A percentile compares a stretch with the other conserved stretches of the same genome.
Evolutionary conservation across 2,113 vertebrate genomes (phyloP).

Genomic region (Cacatua alba): DNA sequence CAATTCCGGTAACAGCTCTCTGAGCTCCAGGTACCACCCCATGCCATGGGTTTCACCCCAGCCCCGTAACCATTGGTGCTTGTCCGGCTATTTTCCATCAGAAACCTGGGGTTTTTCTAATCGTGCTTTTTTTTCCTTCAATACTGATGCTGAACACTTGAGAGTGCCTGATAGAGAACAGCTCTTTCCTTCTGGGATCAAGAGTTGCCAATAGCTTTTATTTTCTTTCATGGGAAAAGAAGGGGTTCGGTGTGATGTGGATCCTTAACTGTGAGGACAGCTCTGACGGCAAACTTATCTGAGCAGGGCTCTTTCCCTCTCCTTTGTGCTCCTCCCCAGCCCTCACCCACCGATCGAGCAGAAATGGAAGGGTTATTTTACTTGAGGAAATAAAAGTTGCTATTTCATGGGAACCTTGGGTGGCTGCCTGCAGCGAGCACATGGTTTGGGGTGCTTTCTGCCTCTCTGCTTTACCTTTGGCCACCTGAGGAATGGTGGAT

Average conservation of each 20-base stretch:
- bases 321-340: not conserved
- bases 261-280: not conserved
- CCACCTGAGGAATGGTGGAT: not conserved
- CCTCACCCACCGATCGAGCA: not conserved
- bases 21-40: not conserved
- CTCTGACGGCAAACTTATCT: not conserved
- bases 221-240: slow-evolving; percentile 19
- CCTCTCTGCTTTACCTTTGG: not conserved
- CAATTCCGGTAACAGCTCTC: not conserved
- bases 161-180: slow-evolving; percentile 55
- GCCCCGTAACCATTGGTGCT: not conserved
- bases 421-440: not conserved
- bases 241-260: not conserved
- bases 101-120: slow-evolving; percentile 29
- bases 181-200: slow-evolving; percentile 25
- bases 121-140: not conserved
- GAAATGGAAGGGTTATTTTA: slow-evolving; percentile 63
- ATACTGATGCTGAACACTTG: not conserved
- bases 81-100: not conserved
- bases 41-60: not conserved
- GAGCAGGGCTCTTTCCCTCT: slow-evolving; percentile 8
- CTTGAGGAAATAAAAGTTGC: slow-evolving; percentile 60
- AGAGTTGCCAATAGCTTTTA: slow-evolving; percentile 58
- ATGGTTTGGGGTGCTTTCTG: not conserved
- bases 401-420: slow-evolving; percentile 16